A percentile compares a stretch with the other conserved stretches of the same genome.
Evolutionary conservation across 2,797 vertebrate species (phyloP).

Genomic region (Pygocentrus nattereri): DNA sequence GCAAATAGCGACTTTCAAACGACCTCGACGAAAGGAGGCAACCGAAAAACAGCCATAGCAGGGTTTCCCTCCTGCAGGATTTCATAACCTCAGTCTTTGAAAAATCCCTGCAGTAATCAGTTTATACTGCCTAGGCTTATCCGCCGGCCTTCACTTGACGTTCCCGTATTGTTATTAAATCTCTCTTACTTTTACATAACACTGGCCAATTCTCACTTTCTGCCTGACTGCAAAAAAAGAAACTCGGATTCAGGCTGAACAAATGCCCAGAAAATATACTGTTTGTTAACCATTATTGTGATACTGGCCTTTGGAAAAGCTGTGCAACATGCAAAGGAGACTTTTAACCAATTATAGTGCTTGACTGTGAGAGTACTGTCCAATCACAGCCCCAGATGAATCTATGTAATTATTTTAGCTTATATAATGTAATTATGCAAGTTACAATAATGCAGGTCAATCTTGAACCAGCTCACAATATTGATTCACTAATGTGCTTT

Average conservation of each 20-base stretch:
- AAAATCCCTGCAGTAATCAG: conserved; percentile 1
- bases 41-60: neutral
- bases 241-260: neutral
- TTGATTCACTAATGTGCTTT: no score
- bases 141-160: neutral
- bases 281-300: no score
- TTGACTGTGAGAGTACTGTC: no score
- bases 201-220: neutral
- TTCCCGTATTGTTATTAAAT: neutral
- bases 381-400: no score
- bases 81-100: neutral
- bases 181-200: no score
- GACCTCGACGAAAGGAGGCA: neutral
- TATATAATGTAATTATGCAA: no score
- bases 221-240: neutral
- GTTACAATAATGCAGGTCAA: no score
- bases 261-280: neutral
- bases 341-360: no score
- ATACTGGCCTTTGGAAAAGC: no score
- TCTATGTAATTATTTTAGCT: no score
- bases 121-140: neutral
- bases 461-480: no score
- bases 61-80: neutral
- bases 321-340: no score
- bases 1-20: neutral